These are phyloP conservation scores for Phenganax marumi DNA, from an alignment of 92 coral and sea anemone genomes.

Conservation along the genomic window DNA sequence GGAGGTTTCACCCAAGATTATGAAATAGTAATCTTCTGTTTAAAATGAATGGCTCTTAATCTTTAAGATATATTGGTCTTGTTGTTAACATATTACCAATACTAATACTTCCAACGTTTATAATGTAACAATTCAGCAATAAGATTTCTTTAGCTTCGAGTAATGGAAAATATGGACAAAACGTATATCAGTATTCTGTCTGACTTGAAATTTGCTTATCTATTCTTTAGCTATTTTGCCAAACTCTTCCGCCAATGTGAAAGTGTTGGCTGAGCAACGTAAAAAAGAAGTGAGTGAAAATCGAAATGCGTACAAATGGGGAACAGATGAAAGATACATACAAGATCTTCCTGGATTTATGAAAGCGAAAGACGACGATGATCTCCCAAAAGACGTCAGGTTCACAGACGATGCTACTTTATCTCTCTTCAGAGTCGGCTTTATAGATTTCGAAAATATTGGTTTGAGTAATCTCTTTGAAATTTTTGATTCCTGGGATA, in stretches of 20 bases:
- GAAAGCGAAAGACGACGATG: conserved; percentile 8
- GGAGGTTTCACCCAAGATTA: too few relatives aligned
- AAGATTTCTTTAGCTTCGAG: too few relatives aligned
- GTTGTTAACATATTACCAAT: too few relatives aligned
- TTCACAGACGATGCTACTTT: conserved; percentile 60
- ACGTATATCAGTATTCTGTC: too few relatives aligned
- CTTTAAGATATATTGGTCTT: too few relatives aligned
- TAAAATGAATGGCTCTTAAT: too few relatives aligned
- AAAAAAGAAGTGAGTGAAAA: conserved; percentile 51
- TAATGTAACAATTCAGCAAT: too few relatives aligned
- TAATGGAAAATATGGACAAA: too few relatives aligned
- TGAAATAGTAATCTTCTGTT: too few relatives aligned
- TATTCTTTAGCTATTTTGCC: neutral
- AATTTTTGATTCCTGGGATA: conserved; percentile 65
- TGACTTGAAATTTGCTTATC: too few relatives aligned
- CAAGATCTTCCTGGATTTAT: conserved; percentile 62
- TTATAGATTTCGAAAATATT: conserved; percentile 61
- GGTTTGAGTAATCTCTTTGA: conserved; percentile 63
- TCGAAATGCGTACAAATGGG: conserved; percentile 62
- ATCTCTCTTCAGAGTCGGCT: conserved; percentile 57
- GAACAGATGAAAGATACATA: conserved; percentile 23
- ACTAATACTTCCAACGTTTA: too few relatives aligned
- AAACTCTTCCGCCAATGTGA: conserved; percentile 48
- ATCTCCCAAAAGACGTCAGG: conserved; percentile 64
- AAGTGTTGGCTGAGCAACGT: conserved; percentile 44